Percentiles rank a stretch among this genome's conserved stretches.
These are phyloP conservation scores for Mionectes olivaceus DNA, from an alignment of 2,797 vertebrate genomes.

Conservation along the genomic window DNA sequence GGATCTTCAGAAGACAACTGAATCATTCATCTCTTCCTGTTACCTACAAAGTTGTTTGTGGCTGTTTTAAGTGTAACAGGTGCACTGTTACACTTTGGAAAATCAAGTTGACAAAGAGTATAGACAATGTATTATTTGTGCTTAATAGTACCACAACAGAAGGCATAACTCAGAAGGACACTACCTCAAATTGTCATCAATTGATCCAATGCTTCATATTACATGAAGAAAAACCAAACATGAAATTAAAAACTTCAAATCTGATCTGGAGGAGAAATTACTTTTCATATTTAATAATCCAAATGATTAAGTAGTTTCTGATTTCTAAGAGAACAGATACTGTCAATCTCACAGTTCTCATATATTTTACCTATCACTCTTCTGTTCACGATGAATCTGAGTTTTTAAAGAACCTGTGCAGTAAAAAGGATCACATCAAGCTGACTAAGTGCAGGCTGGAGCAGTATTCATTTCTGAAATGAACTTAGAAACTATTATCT, in stretches of 20 bases:
- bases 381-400: not conserved
- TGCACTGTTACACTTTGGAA: not conserved
- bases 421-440: not conserved
- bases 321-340: not conserved
- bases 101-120: not conserved
- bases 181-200: not conserved
- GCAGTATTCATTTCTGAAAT: not conserved
- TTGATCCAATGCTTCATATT: not conserved
- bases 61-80: not conserved
- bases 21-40: not conserved
- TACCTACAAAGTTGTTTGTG: not conserved
- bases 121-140: not conserved
- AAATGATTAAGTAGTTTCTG: not conserved
- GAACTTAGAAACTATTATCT: not conserved
- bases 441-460: not conserved
- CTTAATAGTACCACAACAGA: not conserved
- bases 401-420: not conserved
- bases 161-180: not conserved
- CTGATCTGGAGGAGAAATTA: not conserved
- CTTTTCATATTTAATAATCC: not conserved
- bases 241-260: not conserved
- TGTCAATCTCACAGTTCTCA: not conserved
- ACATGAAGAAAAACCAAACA: not conserved
- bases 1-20: not conserved
- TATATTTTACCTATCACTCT: not conserved